Conservation (phyloP, 2,888 invertebrate species). For the Antheraea assamensis region DNA sequence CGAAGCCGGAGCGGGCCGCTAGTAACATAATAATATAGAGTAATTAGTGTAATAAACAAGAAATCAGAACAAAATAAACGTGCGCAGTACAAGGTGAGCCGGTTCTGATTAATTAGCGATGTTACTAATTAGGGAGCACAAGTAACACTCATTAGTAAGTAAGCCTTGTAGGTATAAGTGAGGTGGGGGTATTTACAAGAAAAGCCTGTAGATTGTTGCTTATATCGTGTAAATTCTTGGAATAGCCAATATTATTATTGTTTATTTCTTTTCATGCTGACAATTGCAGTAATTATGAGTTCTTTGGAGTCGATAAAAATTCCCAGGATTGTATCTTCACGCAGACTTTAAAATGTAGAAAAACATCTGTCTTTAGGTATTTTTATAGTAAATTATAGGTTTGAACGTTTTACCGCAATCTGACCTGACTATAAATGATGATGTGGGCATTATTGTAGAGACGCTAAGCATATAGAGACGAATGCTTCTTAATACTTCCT, state of each 20-base stretch:
- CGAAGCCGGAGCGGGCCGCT: too few relatives aligned
- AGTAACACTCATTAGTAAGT: slow-evolving; percentile 75
- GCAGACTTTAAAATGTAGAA: too few relatives aligned
- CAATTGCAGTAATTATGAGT: background rate
- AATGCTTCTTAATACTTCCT: too few relatives aligned
- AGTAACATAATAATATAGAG: slow-evolving; percentile 18
- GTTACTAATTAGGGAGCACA: slow-evolving; percentile 74
- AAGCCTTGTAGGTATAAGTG: slow-evolving; percentile 73
- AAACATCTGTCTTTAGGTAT: too few relatives aligned
- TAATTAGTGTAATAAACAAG: slow-evolving; percentile 55
- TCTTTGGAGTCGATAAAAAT: too few relatives aligned
- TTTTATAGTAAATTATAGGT: too few relatives aligned
- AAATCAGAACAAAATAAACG: slow-evolving; percentile 51
- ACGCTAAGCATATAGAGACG: too few relatives aligned
- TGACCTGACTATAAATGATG: too few relatives aligned
- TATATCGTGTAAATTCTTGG: slow-evolving; percentile 30
- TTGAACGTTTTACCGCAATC: too few relatives aligned
- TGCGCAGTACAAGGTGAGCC: slow-evolving; percentile 61
- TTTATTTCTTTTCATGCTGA: background rate
- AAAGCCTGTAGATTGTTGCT: slow-evolving; percentile 62
- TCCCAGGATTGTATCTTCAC: too few relatives aligned
- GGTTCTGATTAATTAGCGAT: slow-evolving; percentile 75
- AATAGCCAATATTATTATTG: background rate
- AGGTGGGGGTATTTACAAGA: slow-evolving; percentile 62
- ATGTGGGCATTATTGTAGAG: too few relatives aligned